Evolutionary conservation across 2,888 invertebrate genomes (phyloP).

Genomic region (Agrochola circellaris): DNA sequence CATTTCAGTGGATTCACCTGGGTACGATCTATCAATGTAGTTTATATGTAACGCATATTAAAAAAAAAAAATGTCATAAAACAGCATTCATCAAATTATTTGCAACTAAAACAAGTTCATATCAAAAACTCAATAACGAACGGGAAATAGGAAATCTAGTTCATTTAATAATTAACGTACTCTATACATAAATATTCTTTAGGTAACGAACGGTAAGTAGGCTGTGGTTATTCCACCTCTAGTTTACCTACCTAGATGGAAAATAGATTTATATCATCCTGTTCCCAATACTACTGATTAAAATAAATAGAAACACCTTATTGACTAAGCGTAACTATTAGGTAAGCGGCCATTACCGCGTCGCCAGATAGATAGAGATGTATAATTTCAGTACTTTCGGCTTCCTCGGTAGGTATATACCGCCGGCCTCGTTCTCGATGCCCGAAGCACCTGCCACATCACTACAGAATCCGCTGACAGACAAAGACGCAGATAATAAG

Average conservation of each 20-base stretch:
- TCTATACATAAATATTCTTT: background rate
- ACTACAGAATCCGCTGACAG: slow-evolving; percentile 88
- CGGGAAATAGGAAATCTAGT: slow-evolving; percentile 4
- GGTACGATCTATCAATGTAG: background rate
- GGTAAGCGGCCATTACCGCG: slow-evolving; percentile 33
- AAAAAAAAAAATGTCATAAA: too few relatives aligned
- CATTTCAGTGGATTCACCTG: background rate
- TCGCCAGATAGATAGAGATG: slow-evolving; percentile 11
- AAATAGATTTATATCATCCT: slow-evolving; percentile 20
- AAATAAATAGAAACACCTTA: slow-evolving; percentile 6
- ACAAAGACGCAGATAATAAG: slow-evolving; percentile 90
- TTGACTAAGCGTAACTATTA: slow-evolving; percentile 7
- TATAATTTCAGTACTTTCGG: slow-evolving; percentile 44
- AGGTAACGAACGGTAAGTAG: background rate
- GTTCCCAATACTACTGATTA: background rate
- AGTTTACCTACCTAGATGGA: background rate
- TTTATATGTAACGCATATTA: background rate
- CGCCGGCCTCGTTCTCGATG: slow-evolving; percentile 53
- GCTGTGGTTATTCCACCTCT: background rate
- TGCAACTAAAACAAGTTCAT: too few relatives aligned
- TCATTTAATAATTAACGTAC: background rate
- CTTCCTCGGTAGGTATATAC: slow-evolving; percentile 52
- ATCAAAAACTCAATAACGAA: background rate
- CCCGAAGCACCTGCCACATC: slow-evolving; percentile 77
- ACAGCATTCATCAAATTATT: background rate